phyloP scores from a whole-genome alignment of 2,113 vertebrate species.

The Petrocephalus microphthalmus region DNA sequence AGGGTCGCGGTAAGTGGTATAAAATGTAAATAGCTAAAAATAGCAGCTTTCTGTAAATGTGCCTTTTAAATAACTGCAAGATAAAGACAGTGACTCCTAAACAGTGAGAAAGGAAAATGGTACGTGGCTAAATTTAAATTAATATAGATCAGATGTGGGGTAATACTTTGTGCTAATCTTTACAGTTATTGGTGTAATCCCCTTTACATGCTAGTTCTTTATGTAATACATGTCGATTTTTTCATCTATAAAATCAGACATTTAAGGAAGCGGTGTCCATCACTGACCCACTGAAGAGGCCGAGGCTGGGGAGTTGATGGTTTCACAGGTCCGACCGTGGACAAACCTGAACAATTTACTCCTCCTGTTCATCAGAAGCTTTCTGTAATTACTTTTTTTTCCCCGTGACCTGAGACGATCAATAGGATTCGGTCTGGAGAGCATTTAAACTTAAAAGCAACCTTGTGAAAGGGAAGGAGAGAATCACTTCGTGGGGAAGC shows the following conservation, averaged over 20 bases:
- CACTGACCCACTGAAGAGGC: background rate
- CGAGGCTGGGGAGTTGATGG: background rate
- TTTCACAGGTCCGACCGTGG: background rate
- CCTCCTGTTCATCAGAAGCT: background rate
- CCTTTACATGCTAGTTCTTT: background rate
- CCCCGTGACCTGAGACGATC: slow-evolving; percentile 11
- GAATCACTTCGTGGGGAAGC: background rate
- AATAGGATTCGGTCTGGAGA: slow-evolving; percentile 18
- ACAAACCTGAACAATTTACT: background rate
- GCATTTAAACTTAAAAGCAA: slow-evolving; percentile 18
- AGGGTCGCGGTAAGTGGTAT: background rate
- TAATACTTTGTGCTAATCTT: background rate
- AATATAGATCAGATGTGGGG: background rate
- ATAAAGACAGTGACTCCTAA: background rate
- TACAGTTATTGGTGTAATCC: background rate
- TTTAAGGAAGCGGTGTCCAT: background rate
- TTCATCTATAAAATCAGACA: background rate
- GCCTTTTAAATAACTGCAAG: background rate
- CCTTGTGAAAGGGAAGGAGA: background rate
- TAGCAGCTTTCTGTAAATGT: background rate
- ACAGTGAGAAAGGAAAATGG: background rate
- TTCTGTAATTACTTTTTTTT: slow-evolving; percentile 7
- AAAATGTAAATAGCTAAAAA: background rate
- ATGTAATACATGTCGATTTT: background rate
- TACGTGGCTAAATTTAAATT: background rate